Evolutionary conservation across 2,113 vertebrate genomes (phyloP).

Genomic region (Ivindomyrus marchei): DNA sequence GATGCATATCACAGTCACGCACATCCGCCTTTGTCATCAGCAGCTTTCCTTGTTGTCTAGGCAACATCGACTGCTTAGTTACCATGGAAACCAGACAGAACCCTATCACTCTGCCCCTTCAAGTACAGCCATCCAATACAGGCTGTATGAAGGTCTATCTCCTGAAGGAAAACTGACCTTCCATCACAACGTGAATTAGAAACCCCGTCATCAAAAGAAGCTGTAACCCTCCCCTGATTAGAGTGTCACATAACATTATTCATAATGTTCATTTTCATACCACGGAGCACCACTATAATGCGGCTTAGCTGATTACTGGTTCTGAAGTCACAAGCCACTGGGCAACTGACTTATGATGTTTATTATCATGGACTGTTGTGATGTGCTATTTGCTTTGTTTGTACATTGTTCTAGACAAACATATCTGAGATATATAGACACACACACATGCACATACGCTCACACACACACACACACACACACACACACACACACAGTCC

Average conservation of each 20-base stretch:
- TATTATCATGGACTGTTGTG: neutral
- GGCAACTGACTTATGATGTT: neutral
- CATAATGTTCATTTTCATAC: neutral
- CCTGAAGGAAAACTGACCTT: neutral
- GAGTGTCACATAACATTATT: neutral
- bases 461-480: neutral
- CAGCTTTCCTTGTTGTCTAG: neutral
- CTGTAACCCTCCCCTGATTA: neutral
- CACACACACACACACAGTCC: neutral
- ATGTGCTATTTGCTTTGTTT: neutral
- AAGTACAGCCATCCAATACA: neutral
- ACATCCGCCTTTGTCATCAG: neutral
- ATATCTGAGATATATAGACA: neutral
- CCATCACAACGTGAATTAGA: neutral
- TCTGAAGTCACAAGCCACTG: neutral
- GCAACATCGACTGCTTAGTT: slow-evolving; percentile 13
- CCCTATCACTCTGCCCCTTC: neutral
- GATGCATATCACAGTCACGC: neutral
- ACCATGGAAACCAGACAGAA: slow-evolving; percentile 17
- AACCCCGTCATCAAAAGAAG: neutral
- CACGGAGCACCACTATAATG: neutral
- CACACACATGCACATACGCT: neutral
- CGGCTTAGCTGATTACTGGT: neutral
- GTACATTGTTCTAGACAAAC: neutral
- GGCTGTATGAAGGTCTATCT: neutral